phyloP scores from a whole-genome alignment of 1,140 invertebrate species.

The Manduca sexta region DNA sequence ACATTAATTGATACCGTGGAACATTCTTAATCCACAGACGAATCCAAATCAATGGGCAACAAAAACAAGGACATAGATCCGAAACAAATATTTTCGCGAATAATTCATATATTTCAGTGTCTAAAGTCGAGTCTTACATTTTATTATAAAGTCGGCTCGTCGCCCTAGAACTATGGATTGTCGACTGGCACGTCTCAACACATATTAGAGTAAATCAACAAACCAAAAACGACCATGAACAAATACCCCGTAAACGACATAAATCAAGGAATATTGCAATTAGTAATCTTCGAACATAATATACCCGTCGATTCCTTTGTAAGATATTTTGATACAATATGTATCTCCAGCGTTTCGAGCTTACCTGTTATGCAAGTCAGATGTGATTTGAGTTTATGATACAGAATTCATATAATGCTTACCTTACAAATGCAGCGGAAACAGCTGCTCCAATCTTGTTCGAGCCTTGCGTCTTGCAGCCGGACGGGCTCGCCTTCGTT shows the following conservation, averaged over 20 bases:
- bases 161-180: no score
- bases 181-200: no score
- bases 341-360: no score
- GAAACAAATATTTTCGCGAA: no score
- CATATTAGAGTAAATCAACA: conserved; percentile 15
- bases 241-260: conserved; percentile 12
- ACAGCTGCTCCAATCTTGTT: conserved; percentile 59
- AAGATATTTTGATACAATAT: background rate
- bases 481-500: conserved; percentile 61
- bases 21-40: no score
- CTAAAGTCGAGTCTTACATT: no score
- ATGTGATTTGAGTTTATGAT: background rate
- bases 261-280: conserved; percentile 16
- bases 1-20: no score
- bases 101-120: no score
- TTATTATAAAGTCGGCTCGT: no score
- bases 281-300: conserved; percentile 11
- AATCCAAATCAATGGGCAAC: no score
- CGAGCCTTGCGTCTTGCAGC: conserved; percentile 50
- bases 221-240: conserved; percentile 8
- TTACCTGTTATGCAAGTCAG: no score
- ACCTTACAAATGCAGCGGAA: conserved; percentile 66
- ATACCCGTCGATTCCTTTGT: background rate
- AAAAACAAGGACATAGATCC: no score
- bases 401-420: conserved; percentile 7